Evolutionary conservation across 2,888 invertebrate species (phyloP).

Genomic region (Prenolepis imparis): DNA sequence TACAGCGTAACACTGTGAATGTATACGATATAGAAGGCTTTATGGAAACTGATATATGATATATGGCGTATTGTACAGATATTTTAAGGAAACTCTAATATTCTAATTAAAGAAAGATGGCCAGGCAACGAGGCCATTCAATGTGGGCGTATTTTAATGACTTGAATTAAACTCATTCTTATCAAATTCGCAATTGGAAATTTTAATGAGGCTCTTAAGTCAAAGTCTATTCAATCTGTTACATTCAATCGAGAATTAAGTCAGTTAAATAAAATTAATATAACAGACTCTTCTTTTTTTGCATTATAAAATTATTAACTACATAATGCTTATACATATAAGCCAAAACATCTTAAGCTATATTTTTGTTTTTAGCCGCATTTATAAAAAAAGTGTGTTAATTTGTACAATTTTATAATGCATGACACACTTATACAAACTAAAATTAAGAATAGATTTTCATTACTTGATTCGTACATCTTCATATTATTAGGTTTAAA

Average conservation of each 20-base stretch:
- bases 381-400: constrained; percentile 26
- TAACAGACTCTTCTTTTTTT: too few species aligned
- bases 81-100: constrained; percentile 30
- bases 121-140: constrained; percentile 59
- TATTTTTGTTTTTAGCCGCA: not conserved
- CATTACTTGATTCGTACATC: not conserved
- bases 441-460: not conserved
- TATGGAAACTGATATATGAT: constrained; percentile 54
- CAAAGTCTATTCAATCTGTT: not conserved
- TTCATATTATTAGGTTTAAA: not conserved
- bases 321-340: too few species aligned
- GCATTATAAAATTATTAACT: not conserved
- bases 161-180: constrained; percentile 81
- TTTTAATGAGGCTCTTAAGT: not conserved
- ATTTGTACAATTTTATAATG: not conserved
- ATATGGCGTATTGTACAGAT: constrained; percentile 60
- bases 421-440: too few species aligned
- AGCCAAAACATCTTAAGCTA: not conserved
- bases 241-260: too few species aligned
- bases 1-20: constrained; percentile 22
- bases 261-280: too few species aligned
- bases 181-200: constrained; percentile 61
- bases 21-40: constrained; percentile 52
- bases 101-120: constrained; percentile 31
- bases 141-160: constrained; percentile 80